Conservation (phyloP, 2,888 invertebrate genomes). For the Papilio gigon region DNA sequence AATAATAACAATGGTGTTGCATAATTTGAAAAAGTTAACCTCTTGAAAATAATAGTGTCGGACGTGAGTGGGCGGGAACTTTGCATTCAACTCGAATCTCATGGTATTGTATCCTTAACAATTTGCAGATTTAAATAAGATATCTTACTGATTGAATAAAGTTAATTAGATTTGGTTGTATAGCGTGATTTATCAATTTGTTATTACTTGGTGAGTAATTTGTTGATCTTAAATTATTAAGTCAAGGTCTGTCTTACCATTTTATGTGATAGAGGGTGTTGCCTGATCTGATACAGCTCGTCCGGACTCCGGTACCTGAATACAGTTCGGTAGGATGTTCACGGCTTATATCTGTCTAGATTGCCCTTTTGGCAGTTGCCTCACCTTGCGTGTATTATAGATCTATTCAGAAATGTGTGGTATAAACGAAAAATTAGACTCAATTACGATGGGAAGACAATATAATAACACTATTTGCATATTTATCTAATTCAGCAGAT, state of each 20-base stretch:
- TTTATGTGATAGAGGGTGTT: conserved; percentile 60
- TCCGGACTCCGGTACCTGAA: conserved; percentile 59
- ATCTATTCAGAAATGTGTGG: conserved; percentile 59
- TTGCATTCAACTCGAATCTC: background rate
- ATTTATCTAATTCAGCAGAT: background rate
- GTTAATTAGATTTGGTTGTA: conserved; percentile 20
- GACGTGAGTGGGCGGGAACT: background rate
- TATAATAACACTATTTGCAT: conserved; percentile 3
- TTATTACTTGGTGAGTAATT: conserved; percentile 31
- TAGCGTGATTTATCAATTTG: conserved; percentile 33
- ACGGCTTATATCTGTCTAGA: conserved; percentile 73
- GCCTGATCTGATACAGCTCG: conserved; percentile 52
- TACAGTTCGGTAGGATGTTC: conserved; percentile 70
- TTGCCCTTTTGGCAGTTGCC: conserved; percentile 77
- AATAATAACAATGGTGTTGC: background rate
- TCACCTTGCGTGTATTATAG: conserved; percentile 77
- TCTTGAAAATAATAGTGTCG: background rate
- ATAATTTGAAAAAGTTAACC: background rate
- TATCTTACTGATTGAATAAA: conserved; percentile 27
- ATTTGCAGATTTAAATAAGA: background rate
- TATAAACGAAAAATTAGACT: conserved; percentile 54
- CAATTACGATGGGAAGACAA: conserved; percentile 40
- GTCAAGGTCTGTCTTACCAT: conserved; percentile 60
- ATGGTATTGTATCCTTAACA: conserved; percentile 12
- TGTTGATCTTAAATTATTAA: conserved; percentile 29